Percentiles rank a stretch among this genome's conserved stretches.
Evolutionary conservation across 2,797 vertebrate genomes (phyloP).

Genomic region (Hylomyscus alleni): DNA sequence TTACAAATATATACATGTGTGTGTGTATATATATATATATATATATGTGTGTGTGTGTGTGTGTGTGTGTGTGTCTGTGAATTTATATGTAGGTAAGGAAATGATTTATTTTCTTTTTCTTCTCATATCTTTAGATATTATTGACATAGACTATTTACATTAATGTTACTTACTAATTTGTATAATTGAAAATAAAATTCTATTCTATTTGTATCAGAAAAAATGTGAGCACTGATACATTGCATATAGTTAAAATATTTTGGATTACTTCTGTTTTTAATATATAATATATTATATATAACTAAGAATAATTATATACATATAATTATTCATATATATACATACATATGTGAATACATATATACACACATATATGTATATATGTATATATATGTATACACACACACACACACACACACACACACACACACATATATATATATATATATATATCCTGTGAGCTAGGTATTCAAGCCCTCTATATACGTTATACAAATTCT

Average conservation of each 20-base stretch:
- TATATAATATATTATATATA: neutral
- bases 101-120: neutral
- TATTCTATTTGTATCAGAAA: neutral
- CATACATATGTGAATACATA: too few species aligned
- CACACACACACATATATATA: too few species aligned
- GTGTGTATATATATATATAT: too few species aligned
- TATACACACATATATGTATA: too few species aligned
- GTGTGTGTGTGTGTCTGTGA: too few species aligned
- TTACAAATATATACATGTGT: neutral
- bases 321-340: too few species aligned
- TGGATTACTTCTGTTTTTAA: neutral
- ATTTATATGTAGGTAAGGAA: neutral
- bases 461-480: neutral
- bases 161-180: neutral
- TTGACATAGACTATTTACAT: neutral
- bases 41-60: too few species aligned
- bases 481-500: neutral
- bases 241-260: neutral
- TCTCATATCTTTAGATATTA: slow-evolving; percentile 35
- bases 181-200: slow-evolving; percentile 36
- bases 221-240: neutral
- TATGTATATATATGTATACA: too few species aligned
- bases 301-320: too few species aligned
- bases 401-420: too few species aligned
- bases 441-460: neutral